Evolutionary conservation across 2,113 vertebrate species (phyloP), one percentile per base, ranked within the genome.

Genomic region (Alosa alosa): DNA sequence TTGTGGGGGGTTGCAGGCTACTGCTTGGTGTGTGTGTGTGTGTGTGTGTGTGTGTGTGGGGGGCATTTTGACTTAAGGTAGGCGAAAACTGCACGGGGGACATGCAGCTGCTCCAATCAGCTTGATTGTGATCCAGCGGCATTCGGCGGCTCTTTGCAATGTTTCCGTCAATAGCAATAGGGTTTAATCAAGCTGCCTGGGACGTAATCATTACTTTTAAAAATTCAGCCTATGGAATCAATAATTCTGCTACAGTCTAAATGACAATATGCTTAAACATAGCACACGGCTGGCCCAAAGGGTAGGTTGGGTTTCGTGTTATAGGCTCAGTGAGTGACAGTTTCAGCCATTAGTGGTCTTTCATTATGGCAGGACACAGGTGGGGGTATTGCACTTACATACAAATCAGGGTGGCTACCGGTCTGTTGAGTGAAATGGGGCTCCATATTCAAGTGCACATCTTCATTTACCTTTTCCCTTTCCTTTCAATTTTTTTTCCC

Each of bases 201-300:
- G 93, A 94, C 92, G 94, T 92, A 92, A 94, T 94, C 93, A 94
- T 94, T 94, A 93, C 91, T 91, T 93, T 94, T 91, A 91, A 92
- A 78, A 95, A 94, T 94, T 93, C 94, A 95, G 94, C 93, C 91
- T 94, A 94, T 93, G 90, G 87, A 94, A 95, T 95, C 94, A 91
- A 95, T 95, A 94, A 86, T 89, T 90, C 86, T 90, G 90, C 94
- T 93, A 92, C 89, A 90, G 92, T 94, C 94, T 93, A 94, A 94
- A 93, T 93, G 93, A 94, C 93, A 94, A 93, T 92, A 90, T 88
- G 91, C 91, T 92, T 87, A 89, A 90, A 89, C 47, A 81, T 83
- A 88, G 87, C 91, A 90, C 90, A 87, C 81, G 86, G 81, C 20
- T 81, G 57, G 20, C 75, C 84, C 81, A 81, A 88, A 85, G 85